Base-by-base conservation (phyloP, 2,888 invertebrate species). In the Philereme transversata region DNA sequence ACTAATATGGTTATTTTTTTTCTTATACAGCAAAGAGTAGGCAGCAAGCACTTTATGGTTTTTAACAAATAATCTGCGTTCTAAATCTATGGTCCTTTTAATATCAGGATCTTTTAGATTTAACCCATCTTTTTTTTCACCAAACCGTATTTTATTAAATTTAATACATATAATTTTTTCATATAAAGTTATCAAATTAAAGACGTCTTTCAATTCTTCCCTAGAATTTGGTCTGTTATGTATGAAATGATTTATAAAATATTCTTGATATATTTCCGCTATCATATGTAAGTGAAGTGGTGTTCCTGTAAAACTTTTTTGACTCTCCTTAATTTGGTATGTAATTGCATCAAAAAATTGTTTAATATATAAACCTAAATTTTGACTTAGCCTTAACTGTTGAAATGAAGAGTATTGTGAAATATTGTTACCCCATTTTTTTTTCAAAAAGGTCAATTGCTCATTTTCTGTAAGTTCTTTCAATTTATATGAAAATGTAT, bases 221-320 rank as follows among this genome's bases (percentile, higher is more conserved):
- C 22, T 22, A 45, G 11, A 22, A 22, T 10, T 43, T 43, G 3
- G 4, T 10, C 2, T n/a, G n/a, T 43, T n/a, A 5, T n/a, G 4
- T 9, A 5, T 5, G n/a, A 43, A 43, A 43, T n/a, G 5, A 5
- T 46, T 22, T 45, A 51, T 51, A 38, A 69, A 65, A 9, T 61
- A 60, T 34, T 62, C 49, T 51, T 57, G 51, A 51, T 64, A 70
- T 11, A 60, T 67, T 53, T 69, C 72, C 7, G 67, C 60, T 41
- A 72, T 62, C 72, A 72, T 70, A n/a, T 53, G 54, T 43, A 72
- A 52, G 33, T 72, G 72, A 35, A 72, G 60, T 10, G 72, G 72
- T 43, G 63, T 63, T 44, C 66, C 61, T 5, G 67, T 67, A 47
- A 72, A 69, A 40, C 62, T 53, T 54, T 53, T 4, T 62, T 52